Evolutionary conservation across 2,797 vertebrate genomes (phyloP), one percentile per base, ranked within the genome.

Genomic region (Danio albolineatus): DNA sequence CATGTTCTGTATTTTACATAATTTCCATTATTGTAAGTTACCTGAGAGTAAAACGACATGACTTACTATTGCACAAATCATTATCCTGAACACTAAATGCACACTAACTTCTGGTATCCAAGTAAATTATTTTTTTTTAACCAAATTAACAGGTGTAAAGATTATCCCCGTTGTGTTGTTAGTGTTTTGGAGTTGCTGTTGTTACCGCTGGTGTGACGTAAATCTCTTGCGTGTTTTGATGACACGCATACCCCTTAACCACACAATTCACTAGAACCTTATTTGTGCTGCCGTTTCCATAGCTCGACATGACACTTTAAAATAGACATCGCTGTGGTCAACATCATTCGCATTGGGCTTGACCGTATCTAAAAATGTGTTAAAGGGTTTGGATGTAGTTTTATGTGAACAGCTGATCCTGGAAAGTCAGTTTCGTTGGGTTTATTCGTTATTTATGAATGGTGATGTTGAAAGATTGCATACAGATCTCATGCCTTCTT

Each of bases 191-290:
- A n/a, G 53, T 21, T 54, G 75, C 19, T 49, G 28, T 39, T n/a
- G 4, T 78, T 16, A 41, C 28, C 8, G 39, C 5, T 8, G 49
- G 5, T 14, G 13, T 78, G 38, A 10, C 8, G 2, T 46, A 13
- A 51, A 67, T 38, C 41, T 12, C 10, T 48, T 38, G 2, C 5
- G n/a, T 39, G 39, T 6, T n/a, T 71, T 39, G 14, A 36, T 64
- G 48, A 67, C 69, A 65, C 66, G 17, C n/a, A 9, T 56, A 66
- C 71, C 62, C 51, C 65, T 84, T 48, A 87, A 89, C 88, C 90
- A 87, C 90, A 88, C 48, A 61, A 82, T 90, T 91, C 60, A 83
- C 56, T 77, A 79, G 76, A 90, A 87, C 82, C 87, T 86, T 16
- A 86, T 86, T 83, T 78, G 51, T 38, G 8, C 69, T 73, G 85